Evolutionary conservation across 2,888 invertebrate genomes (phyloP).

Genomic region (Diachrysia chrysitis): DNA sequence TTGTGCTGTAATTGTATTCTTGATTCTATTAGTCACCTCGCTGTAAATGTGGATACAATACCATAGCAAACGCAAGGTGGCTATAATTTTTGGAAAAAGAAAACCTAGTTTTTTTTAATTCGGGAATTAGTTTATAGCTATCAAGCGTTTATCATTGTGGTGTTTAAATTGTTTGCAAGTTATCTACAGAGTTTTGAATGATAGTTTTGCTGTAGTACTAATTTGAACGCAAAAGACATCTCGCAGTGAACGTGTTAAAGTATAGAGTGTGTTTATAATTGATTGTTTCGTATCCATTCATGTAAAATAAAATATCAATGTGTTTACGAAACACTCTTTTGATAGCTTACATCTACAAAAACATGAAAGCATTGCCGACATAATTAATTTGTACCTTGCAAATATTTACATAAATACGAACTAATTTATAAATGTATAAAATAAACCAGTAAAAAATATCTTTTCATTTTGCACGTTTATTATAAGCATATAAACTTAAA

Average conservation of each 20-base stretch:
- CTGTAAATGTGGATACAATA: neutral
- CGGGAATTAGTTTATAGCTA: neutral
- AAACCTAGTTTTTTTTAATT: neutral
- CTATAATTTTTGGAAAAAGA: neutral
- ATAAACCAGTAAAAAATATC: neutral
- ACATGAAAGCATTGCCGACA: neutral
- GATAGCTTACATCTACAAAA: neutral
- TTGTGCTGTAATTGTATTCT: neutral
- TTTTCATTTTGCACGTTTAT: slow-evolving; percentile 17
- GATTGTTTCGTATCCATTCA: neutral
- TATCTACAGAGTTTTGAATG: too few species aligned
- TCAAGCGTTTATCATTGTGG: neutral
- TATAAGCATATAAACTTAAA: slow-evolving; percentile 40
- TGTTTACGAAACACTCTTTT: neutral
- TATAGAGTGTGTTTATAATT: neutral
- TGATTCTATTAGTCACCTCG: neutral
- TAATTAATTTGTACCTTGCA: neutral
- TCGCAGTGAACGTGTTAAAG: neutral
- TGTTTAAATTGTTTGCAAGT: too few species aligned
- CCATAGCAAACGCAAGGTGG: neutral
- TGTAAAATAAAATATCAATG: neutral
- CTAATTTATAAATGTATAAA: slow-evolving; percentile 1
- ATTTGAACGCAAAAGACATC: too few species aligned
- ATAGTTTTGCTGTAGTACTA: too few species aligned
- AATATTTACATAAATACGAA: slow-evolving; percentile 1